Evolutionary conservation across 2,113 vertebrate genomes (phyloP), one percentile per base, ranked within the genome.

Genomic region (Bubo bubo): DNA sequence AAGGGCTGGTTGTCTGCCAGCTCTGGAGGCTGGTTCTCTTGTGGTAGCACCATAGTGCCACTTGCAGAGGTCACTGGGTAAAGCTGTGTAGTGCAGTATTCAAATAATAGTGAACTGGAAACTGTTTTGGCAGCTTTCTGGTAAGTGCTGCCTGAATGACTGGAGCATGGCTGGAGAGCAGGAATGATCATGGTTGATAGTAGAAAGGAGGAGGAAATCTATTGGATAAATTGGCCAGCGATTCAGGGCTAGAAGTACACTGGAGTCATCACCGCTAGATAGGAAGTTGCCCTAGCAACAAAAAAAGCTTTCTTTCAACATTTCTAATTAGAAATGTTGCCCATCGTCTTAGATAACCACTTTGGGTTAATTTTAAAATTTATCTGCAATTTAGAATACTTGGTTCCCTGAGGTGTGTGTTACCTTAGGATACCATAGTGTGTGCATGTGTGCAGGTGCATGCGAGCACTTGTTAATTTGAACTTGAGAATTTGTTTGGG

Each of bases 201-300:
- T 63, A 47, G 66, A 59, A 88, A 77, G 35, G n/a, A 82, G 80
- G 59, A 94, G 27, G 59, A 91, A 74, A 75, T 87, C 50, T 80
- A 14, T 41, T 94, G 72, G 76, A 43, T 86, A 77, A 84, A 47
- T 80, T 79, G 55, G 59, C 59, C 37, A 13, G 74, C 34, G 49
- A 87, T 85, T 91, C 74, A 90, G 45, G 66, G 58, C 64, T 85
- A 35, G 86, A 86, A 88, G 93, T 90, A 53, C 22, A 8, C 64
- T 71, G 88, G 43, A 94, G 88, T 94, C 70, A 73, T 95, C 62
- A 6, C 67, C 62, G 77, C 81, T 82, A 73, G 71, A 35, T 70
- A 71, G 55, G 84, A 86, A 49, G 81, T 82, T 91, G 32, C 74
- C 45, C 83, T 90, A 81, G 96, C 58, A 96, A 96, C 87, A 73